phyloP scores from a whole-genome alignment of 2,797 vertebrate genomes.

The Miichthys miiuy region DNA sequence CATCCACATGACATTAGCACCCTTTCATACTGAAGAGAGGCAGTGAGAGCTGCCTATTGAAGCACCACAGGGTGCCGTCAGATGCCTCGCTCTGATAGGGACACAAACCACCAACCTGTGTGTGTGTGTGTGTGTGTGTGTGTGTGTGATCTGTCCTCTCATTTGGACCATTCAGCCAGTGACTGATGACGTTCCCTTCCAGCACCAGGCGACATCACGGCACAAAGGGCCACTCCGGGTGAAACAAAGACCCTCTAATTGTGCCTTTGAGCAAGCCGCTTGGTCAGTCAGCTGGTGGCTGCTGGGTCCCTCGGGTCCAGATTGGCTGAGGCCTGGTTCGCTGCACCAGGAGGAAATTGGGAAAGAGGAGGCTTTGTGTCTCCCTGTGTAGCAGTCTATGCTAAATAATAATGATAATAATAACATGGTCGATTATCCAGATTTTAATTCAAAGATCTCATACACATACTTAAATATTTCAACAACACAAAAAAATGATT shows the following conservation, averaged over 20 bases:
- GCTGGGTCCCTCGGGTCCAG: constrained; percentile 77
- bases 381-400: not conserved
- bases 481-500: not conserved
- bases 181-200: constrained; percentile 82
- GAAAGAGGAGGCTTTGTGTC: constrained; percentile 55
- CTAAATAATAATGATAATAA: not conserved
- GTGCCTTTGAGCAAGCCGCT: constrained; percentile 80
- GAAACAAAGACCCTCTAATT: constrained; percentile 85
- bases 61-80: constrained; percentile 61
- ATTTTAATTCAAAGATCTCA: not conserved
- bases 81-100: constrained; percentile 50
- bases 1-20: constrained; percentile 43
- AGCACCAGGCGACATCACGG: constrained; percentile 62
- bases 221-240: constrained; percentile 79
- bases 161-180: constrained; percentile 72
- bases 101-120: constrained; percentile 63
- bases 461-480: not conserved
- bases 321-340: constrained; percentile 56
- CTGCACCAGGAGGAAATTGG: constrained; percentile 72
- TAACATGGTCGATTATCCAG: not conserved
- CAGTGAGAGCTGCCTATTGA: constrained; percentile 50
- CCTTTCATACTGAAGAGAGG: constrained; percentile 43
- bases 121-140: constrained; percentile 55
- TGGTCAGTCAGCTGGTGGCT: constrained; percentile 85
- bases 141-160: constrained; percentile 34